Conservation (phyloP, 2,797 vertebrate genomes). For the Ceryle rudis region DNA sequence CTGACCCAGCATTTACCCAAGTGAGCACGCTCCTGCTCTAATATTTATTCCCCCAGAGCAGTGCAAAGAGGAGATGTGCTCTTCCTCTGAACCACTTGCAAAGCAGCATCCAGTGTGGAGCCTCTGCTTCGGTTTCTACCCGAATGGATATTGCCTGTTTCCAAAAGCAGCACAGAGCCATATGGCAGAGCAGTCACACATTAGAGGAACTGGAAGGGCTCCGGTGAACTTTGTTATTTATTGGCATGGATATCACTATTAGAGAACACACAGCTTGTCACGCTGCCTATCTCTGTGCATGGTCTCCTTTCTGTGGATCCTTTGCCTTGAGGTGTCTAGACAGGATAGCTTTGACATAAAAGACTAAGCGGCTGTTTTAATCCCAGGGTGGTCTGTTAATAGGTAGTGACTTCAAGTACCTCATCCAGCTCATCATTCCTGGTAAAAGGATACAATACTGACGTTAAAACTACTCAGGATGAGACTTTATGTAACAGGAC, state of each 20-base stretch:
- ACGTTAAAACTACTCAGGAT: background rate
- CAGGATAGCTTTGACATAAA: background rate
- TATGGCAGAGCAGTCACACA: background rate
- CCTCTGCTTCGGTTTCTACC: background rate
- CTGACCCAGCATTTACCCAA: background rate
- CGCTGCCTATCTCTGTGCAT: fast-evolving
- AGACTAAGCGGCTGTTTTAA: background rate
- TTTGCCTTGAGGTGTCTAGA: background rate
- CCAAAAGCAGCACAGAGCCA: constrained; percentile 14
- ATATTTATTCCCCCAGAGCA: fast-evolving
- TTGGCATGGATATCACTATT: background rate
- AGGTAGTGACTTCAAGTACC: background rate
- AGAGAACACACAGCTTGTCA: constrained; percentile 31
- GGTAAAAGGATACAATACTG: background rate
- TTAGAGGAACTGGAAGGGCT: constrained; percentile 12
- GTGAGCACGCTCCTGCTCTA: background rate
- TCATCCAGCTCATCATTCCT: background rate
- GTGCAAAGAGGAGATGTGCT: background rate
- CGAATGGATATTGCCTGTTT: background rate
- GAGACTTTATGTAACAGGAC: constrained; percentile 43
- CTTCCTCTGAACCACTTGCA: background rate
- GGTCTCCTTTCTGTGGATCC: background rate
- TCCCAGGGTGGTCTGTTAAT: background rate
- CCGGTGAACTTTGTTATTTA: constrained; percentile 57
- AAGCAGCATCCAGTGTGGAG: background rate